These are phyloP conservation scores for Stomatorhinus walkeri DNA, from an alignment of 2,797 vertebrate genomes.

Conservation along the genomic window DNA sequence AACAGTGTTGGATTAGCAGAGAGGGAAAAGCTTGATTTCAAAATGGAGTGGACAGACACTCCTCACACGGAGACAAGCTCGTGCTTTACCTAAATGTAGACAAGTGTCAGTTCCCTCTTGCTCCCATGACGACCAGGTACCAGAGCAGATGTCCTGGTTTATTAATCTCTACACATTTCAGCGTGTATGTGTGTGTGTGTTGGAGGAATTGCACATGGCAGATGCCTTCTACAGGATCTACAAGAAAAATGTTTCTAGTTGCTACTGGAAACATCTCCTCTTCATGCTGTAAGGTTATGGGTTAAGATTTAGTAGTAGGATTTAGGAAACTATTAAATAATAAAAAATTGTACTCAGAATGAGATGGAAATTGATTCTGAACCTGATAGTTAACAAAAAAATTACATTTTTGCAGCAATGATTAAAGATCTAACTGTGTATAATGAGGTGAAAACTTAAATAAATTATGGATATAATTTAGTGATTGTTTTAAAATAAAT, in stretches of 20 bases:
- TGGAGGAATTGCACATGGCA: not conserved
- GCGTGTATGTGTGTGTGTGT: not conserved
- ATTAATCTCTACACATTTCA: conserved; percentile 8
- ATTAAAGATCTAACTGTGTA: not conserved
- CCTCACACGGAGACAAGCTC: not conserved
- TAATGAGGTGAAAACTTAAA: not conserved
- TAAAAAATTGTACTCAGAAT: not conserved
- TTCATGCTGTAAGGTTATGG: not conserved
- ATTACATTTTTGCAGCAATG: not conserved
- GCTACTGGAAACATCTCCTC: not conserved
- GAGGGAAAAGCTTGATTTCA: conserved; percentile 43
- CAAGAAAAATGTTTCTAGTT: not conserved
- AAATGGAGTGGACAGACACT: conserved; percentile 18
- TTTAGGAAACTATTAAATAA: not conserved
- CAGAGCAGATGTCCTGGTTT: conserved; percentile 27
- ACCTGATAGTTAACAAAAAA: not conserved
- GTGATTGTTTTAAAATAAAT: not conserved
- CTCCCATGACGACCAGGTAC: conserved; percentile 76
- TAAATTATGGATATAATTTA: not conserved
- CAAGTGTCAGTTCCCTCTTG: conserved; percentile 48
- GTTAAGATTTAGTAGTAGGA: not conserved
- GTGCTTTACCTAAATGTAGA: not conserved
- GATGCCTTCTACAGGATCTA: not conserved
- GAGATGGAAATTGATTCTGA: not conserved
- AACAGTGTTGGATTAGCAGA: conserved; percentile 70